Base-by-base conservation (phyloP, 2,797 vertebrate genomes). In the Psittacula derbiana region DNA sequence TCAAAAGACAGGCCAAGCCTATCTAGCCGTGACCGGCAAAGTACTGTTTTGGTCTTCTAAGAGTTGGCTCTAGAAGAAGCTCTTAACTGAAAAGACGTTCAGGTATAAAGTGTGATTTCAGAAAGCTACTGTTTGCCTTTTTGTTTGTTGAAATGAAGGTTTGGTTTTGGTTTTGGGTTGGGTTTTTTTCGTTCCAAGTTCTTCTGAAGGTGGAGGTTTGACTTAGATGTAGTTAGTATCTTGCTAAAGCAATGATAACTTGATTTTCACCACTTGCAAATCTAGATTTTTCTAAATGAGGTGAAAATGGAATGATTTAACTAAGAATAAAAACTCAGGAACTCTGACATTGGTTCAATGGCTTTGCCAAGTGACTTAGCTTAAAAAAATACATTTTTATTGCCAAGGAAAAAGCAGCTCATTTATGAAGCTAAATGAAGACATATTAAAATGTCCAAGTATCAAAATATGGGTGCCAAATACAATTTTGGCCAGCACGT, bases 321-420 rank as follows among this genome's bases (percentile, higher is more conserved):
- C 16, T 70, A 60, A 71, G 47, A 75, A 83, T 64, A 24, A 75
- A 40, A 69, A 60, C n/a, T 40, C 36, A 85, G 52, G 47, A 93
- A 71, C 46, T 84, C 83, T 92, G 67, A 70, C 50, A 46, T 36
- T 67, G 7, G 8, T 64, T 95, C 49, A 61, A 78, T 24, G 80
- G n/a, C 47, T 92, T 93, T 95, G 74, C 88, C 88, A 95, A 92
- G 66, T 90, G 80, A 93, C 80, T 47, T 73, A 92, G n/a, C 86
- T 95, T 93, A 53, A 89, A 94, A 94, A 93, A 92, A 87, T 36
- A 82, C 0, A 1, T 11, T 76, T 91, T 85, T 60, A 53, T 71
- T 87, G 83, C 84, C 44, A 65, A 89, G 90, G 88, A 92, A 94
- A 95, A 94, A 92, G 33, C 52, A 82, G 38, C 52, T 95, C 52